Percentiles rank a stretch among this genome's conserved stretches.
These are phyloP conservation scores for Okamejei kenojei DNA, from an alignment of 2,797 vertebrate genomes.

Conservation along the genomic window DNA sequence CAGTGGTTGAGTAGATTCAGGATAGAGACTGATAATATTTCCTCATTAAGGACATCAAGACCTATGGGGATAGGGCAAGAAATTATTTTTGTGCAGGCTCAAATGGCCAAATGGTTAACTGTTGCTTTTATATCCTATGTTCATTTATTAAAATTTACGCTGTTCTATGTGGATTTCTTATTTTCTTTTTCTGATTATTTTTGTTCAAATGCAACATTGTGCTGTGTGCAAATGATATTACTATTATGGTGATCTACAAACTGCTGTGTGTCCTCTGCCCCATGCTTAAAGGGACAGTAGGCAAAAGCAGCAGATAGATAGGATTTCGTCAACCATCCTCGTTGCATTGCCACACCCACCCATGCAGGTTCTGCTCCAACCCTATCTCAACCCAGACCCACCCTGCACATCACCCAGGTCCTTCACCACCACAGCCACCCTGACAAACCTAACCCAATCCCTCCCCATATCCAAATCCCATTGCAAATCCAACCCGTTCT, in stretches of 20 bases:
- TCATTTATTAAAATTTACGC: too few relatives aligned
- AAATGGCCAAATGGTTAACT: too few relatives aligned
- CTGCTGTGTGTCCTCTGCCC: not conserved
- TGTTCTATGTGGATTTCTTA: too few relatives aligned
- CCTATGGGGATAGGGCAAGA: too few relatives aligned
- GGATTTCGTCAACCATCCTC: not conserved
- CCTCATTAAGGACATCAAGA: too few relatives aligned
- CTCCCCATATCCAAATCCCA: not conserved
- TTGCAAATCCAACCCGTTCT: not conserved
- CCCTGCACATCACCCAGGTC: not conserved
- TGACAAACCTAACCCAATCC: not conserved
- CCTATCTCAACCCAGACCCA: not conserved
- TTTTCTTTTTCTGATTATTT: too few relatives aligned
- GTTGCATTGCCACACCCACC: too few relatives aligned
- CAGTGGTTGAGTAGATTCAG: too few relatives aligned
- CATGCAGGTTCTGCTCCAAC: too few relatives aligned
- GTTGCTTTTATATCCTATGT: too few relatives aligned
- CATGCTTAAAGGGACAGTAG: not conserved
- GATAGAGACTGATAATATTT: too few relatives aligned
- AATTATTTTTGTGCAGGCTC: too few relatives aligned
- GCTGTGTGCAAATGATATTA: not conserved
- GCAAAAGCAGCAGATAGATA: not conserved
- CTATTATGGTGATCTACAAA: not conserved
- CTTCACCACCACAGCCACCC: not conserved
- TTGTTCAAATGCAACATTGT: not conserved